Percentiles rank a stretch among this genome's conserved stretches.
These are phyloP conservation scores for Cinclus mexicanus DNA, from an alignment of 2,113 vertebrate genomes.

Conservation along the genomic window DNA sequence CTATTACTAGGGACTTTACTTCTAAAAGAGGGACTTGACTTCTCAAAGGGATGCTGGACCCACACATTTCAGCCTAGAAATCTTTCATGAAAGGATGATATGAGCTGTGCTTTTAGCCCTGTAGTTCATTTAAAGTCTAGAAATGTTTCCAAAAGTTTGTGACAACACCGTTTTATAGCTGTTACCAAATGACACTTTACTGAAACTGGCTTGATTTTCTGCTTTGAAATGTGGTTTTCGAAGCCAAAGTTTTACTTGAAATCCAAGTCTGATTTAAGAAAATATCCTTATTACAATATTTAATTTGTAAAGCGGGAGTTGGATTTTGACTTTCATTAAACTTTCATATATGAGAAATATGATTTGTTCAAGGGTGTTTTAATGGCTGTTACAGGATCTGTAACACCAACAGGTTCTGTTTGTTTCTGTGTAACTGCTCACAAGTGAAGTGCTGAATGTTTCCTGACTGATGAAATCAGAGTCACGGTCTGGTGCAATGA, in stretches of 20 bases:
- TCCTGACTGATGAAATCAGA: not conserved
- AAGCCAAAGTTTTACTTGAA: not conserved
- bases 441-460: not conserved
- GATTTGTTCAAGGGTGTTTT: not conserved
- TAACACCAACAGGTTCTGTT: rapidly evolving
- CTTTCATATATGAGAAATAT: not conserved
- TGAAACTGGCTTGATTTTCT: not conserved
- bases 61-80: not conserved
- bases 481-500: not conserved
- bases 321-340: conserved; percentile 4
- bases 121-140: not conserved
- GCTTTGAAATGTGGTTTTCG: not conserved
- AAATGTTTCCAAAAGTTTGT: not conserved
- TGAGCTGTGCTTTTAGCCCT: not conserved
- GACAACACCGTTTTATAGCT: not conserved
- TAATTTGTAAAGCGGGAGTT: not conserved
- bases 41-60: not conserved
- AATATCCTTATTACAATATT: not conserved
- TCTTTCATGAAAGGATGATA: not conserved
- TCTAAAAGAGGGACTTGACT: not conserved
- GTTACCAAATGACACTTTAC: not conserved
- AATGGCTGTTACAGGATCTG: rapidly evolving
- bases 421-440: not conserved
- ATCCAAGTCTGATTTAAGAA: not conserved
- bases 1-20: not conserved